Evolutionary conservation across 2,113 vertebrate species (phyloP).

Genomic region (Elaphurus davidianus): DNA sequence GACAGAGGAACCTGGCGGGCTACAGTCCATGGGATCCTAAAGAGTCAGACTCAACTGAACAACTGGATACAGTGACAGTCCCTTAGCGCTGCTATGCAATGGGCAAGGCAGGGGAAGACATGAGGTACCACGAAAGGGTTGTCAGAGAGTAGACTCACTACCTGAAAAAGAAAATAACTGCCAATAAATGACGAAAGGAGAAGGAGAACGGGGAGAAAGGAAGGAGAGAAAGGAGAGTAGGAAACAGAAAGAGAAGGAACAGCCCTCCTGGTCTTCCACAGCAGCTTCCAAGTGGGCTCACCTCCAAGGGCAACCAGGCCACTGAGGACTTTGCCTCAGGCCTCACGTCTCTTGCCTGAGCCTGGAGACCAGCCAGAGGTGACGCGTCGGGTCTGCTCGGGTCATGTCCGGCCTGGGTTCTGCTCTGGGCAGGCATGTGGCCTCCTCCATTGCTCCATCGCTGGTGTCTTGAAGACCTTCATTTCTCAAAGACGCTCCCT

Average conservation of each 20-base stretch:
- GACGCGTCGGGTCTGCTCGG: rapidly evolving
- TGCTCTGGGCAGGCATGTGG: neutral
- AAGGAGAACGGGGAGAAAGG: too few relatives aligned
- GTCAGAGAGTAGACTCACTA: neutral
- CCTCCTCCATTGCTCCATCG: neutral
- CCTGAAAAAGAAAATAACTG: neutral
- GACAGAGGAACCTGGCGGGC: neutral
- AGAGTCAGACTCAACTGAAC: neutral
- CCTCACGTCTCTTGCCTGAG: neutral
- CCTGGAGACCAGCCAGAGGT: neutral
- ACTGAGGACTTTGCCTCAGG: neutral
- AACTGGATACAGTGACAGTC: neutral
- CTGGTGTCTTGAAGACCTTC: neutral
- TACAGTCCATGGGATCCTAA: neutral
- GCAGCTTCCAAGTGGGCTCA: neutral
- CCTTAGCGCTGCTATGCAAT: neutral
- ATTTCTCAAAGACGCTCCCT: neutral
- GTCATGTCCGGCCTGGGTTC: neutral
- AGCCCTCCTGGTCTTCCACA: rapidly evolving
- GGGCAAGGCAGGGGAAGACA: neutral
- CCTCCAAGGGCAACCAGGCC: neutral
- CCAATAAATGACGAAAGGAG: neutral
- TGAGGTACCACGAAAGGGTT: rapidly evolving
- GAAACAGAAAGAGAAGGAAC: neutral
- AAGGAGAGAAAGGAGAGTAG: too few relatives aligned